phyloP scores from a whole-genome alignment of 1,140 invertebrate species.

The Pissodes strobi region DNA sequence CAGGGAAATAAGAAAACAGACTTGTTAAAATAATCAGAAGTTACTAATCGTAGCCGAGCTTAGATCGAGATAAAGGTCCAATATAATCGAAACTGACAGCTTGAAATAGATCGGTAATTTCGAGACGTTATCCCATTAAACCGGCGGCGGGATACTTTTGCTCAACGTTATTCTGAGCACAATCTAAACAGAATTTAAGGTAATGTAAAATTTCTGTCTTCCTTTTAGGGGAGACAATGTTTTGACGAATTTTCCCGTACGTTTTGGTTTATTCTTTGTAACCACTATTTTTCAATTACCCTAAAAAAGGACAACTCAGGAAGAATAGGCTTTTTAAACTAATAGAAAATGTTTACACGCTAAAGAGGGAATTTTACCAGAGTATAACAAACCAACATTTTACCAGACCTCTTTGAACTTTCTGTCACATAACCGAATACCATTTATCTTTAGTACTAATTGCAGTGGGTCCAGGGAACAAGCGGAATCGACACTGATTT shows the following conservation, averaged over 20 bases:
- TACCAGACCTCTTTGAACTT: constrained; percentile 7
- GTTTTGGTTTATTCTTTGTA: constrained; percentile 17
- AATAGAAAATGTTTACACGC: constrained; percentile 23
- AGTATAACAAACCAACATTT: too few relatives aligned
- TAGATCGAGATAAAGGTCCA: too few relatives aligned
- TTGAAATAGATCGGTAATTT: constrained; percentile 44
- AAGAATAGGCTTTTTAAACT: constrained; percentile 11
- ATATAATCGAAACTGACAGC: constrained; percentile 44
- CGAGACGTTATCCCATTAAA: constrained; percentile 46
- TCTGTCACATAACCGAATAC: constrained; percentile 18
- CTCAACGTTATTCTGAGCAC: too few relatives aligned
- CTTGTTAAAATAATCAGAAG: constrained; percentile 51
- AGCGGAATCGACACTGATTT: constrained; percentile 30
- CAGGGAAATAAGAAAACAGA: too few relatives aligned
- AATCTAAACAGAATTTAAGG: too few relatives aligned
- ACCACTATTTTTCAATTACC: constrained; percentile 34
- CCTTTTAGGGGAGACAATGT: too few relatives aligned
- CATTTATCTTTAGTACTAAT: constrained; percentile 14
- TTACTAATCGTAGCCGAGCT: constrained; percentile 47
- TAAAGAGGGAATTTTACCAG: constrained; percentile 28
- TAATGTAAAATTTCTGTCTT: too few relatives aligned
- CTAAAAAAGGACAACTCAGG: background rate
- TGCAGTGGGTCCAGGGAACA: too few relatives aligned
- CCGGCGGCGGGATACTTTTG: constrained; percentile 38
- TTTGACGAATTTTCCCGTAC: too few relatives aligned